Evolutionary conservation across 2,113 vertebrate species (phyloP).

Genomic region (Orcinus orca): DNA sequence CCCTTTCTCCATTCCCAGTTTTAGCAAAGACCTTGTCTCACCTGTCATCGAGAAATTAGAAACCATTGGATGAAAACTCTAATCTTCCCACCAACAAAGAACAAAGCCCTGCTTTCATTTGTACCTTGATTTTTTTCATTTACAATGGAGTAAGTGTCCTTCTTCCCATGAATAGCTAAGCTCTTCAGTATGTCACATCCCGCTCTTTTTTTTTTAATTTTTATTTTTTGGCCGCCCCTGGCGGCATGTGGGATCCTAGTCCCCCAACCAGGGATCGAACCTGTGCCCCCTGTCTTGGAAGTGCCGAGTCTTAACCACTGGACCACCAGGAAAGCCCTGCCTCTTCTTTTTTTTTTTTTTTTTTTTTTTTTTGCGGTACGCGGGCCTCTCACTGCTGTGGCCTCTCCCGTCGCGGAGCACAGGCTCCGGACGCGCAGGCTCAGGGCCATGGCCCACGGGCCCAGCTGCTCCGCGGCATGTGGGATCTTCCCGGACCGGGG

Average conservation of each 20-base stretch:
- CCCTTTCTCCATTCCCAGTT: neutral
- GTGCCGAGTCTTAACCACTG: neutral
- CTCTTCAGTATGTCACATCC: neutral
- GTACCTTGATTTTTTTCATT: neutral
- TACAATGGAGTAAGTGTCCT: neutral
- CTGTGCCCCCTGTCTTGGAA: neutral
- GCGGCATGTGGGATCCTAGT: neutral
- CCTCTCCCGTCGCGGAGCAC: too few relatives aligned
- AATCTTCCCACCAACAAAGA: neutral
- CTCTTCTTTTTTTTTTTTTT: neutral
- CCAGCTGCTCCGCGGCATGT: too few relatives aligned
- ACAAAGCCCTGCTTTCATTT: neutral
- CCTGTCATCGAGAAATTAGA: neutral
- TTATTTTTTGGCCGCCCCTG: neutral
- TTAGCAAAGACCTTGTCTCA: neutral
- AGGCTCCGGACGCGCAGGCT: too few relatives aligned
- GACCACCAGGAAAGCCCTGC: neutral
- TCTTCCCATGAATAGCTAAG: neutral
- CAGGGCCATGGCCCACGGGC: too few relatives aligned
- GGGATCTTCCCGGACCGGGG: too few relatives aligned
- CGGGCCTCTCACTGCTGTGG: too few relatives aligned
- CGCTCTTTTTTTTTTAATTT: neutral
- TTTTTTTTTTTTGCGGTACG: too few relatives aligned
- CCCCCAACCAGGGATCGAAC: neutral
- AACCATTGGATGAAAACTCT: neutral